Base-by-base conservation (phyloP, 2,113 vertebrate species). In the Hucho hucho region DNA sequence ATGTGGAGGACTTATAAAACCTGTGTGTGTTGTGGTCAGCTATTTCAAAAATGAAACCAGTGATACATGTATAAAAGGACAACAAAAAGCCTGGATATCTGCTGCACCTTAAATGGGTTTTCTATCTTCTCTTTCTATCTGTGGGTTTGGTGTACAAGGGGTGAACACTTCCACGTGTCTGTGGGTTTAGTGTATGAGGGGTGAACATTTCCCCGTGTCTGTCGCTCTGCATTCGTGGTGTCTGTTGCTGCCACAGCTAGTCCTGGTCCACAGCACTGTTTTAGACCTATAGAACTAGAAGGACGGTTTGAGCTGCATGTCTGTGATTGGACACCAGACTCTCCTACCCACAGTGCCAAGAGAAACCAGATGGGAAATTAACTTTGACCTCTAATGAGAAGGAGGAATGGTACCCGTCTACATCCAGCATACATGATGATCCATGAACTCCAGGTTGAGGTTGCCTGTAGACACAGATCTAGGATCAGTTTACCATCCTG, bases 1-100 rank as follows among this genome's bases (percentile, higher is more conserved):
- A 91, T 92, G 92, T 89, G 93, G 90, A 93, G 91, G 91, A 92
- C 80, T 74, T 93, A 91, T 91, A 89, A 88, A 90, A 88, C 89
- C 88, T 90, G 87, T 75, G 74, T 92, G 87, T 91, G 77, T 73
- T 79, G 84, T 86, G 87, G 89, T 93, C 90, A 90, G 86, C 88
- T 90, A 90, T 89, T 86, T 88, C 88, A 89, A 89, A 88, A 89
- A 90, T 83, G 86, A 90, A 63, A 90, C 81, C 82, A 84, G 91
- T 86, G 85, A 82, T 90, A 85, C 86, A 82, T 87, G 83, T 89
- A 88, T 81, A 86, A 88, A 87, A 69, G 26, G 58, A 88, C 78
- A 89, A 89, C 78, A 87, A 87, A 89, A 63, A 89, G 86, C 91
- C 91, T 92, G 91, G 89, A 92, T 90, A 92, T 90, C 89, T 92